These are phyloP conservation scores for Charadrius vociferus DNA, from an alignment of 2,113 vertebrate species.

Conservation along the genomic window DNA sequence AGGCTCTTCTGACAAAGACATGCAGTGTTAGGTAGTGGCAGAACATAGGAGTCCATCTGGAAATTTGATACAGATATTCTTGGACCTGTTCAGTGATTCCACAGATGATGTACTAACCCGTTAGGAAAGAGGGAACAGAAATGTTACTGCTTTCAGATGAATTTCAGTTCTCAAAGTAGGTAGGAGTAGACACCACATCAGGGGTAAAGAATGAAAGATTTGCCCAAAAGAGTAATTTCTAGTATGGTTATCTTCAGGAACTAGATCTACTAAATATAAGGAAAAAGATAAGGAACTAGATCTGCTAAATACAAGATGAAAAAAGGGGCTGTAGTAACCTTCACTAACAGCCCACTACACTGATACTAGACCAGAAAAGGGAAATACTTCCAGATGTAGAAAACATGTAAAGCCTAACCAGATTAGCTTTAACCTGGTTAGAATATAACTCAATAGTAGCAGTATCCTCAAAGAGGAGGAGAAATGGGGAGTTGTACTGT, in stretches of 20 bases:
- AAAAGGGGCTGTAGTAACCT: background rate
- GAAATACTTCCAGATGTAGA: background rate
- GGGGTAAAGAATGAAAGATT: background rate
- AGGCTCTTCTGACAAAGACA: background rate
- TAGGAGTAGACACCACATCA: fast-evolving
- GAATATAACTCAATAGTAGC: background rate
- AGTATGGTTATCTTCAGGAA: background rate
- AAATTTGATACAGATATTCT: background rate
- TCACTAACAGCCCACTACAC: background rate
- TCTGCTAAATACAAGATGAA: background rate
- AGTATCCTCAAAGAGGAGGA: background rate
- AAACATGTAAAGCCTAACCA: background rate
- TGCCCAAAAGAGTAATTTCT: background rate
- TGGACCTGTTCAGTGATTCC: background rate
- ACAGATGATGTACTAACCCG: background rate
- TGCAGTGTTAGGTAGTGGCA: background rate
- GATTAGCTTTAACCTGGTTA: background rate
- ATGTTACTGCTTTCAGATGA: background rate
- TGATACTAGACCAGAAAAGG: background rate
- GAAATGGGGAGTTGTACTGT: background rate
- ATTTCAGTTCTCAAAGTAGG: background rate
- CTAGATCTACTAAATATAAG: background rate
- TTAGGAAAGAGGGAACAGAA: background rate
- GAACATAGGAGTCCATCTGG: background rate
- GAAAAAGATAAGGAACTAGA: background rate